Percentiles rank a stretch among this genome's conserved stretches.
Conservation (phyloP, 2,113 vertebrate genomes). For the Chascanopsetta lugubris region DNA sequence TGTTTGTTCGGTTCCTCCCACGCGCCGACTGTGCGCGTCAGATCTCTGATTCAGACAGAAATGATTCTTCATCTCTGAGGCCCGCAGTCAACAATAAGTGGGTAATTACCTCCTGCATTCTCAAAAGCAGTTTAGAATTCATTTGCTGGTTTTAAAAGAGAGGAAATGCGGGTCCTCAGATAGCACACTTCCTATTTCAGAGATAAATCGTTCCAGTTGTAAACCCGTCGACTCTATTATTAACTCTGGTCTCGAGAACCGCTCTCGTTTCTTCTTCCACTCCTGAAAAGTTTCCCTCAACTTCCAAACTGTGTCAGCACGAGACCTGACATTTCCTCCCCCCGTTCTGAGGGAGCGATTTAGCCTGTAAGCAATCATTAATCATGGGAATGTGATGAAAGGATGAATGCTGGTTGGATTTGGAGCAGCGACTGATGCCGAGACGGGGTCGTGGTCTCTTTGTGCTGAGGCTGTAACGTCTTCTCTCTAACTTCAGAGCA, state of each 20-base stretch:
- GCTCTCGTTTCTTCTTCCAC: constrained; percentile 18
- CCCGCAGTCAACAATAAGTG: not conserved
- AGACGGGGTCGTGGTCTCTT: constrained; percentile 45
- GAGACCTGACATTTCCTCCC: constrained; percentile 26
- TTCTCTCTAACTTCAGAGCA: constrained; percentile 7
- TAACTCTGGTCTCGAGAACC: not conserved
- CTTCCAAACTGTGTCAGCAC: constrained; percentile 36
- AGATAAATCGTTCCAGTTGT: too few relatives aligned
- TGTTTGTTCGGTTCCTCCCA: not conserved
- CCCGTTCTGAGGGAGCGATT: constrained; percentile 31
- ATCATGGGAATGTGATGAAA: constrained; percentile 45
- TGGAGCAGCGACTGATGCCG: constrained; percentile 12
- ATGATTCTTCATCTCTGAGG: not conserved
- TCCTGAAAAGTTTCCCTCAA: constrained; percentile 35
- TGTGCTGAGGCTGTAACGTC: constrained; percentile 18
- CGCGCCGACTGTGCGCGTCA: constrained; percentile 3
- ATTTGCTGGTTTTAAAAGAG: not conserved
- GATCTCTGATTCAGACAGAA: constrained; percentile 7
- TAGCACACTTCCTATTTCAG: not conserved
- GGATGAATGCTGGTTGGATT: constrained; percentile 9
- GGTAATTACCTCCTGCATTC: not conserved
- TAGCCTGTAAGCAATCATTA: constrained; percentile 50
- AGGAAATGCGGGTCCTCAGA: not conserved
- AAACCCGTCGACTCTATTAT: too few relatives aligned
- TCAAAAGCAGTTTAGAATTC: not conserved